phyloP scores from a whole-genome alignment of 2,888 invertebrate genomes.

The Pollenia labialis region DNA sequence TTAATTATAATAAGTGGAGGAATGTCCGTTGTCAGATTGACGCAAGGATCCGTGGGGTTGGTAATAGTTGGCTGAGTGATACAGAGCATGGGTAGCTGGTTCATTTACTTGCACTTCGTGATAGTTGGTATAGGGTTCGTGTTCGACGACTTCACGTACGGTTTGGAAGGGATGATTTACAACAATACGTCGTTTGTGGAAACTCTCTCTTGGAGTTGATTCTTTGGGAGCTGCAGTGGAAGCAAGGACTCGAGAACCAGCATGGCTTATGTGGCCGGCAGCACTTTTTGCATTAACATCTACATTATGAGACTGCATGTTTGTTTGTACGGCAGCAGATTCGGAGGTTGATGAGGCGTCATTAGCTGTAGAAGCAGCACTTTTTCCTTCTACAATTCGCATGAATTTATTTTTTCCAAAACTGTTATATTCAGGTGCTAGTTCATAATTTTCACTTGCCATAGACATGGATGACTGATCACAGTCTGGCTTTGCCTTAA shows the following conservation, averaged over 20 bases:
- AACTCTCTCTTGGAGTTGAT: slow-evolving; percentile 85
- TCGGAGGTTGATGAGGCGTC: slow-evolving; percentile 71
- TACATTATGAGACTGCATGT: slow-evolving; percentile 75
- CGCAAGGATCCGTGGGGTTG: slow-evolving; percentile 77
- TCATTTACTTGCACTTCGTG: slow-evolving; percentile 86
- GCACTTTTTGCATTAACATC: slow-evolving; percentile 83
- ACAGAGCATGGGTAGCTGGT: slow-evolving; percentile 82
- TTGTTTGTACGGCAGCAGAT: slow-evolving; percentile 32
- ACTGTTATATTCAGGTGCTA: slow-evolving; percentile 79
- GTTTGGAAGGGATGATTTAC: slow-evolving; percentile 87
- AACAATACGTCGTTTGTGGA: slow-evolving; percentile 87
- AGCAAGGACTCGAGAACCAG: slow-evolving; percentile 85
- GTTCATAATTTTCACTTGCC: slow-evolving; percentile 64
- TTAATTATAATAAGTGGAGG: slow-evolving; percentile 34
- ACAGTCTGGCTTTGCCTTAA: slow-evolving; percentile 76
- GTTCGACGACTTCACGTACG: slow-evolving; percentile 86
- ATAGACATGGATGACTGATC: slow-evolving; percentile 52
- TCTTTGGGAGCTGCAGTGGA: slow-evolving; percentile 86
- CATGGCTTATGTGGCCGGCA: slow-evolving; percentile 82
- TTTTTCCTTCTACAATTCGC: slow-evolving; percentile 84
- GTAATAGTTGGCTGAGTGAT: slow-evolving; percentile 79
- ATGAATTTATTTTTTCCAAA: slow-evolving; percentile 84
- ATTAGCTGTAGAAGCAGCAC: slow-evolving; percentile 62
- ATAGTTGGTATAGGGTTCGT: slow-evolving; percentile 86
- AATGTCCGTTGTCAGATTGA: slow-evolving; percentile 42